Conservation (phyloP, 2,113 vertebrate genomes). For the Protobothrops flavoviridis region DNA sequence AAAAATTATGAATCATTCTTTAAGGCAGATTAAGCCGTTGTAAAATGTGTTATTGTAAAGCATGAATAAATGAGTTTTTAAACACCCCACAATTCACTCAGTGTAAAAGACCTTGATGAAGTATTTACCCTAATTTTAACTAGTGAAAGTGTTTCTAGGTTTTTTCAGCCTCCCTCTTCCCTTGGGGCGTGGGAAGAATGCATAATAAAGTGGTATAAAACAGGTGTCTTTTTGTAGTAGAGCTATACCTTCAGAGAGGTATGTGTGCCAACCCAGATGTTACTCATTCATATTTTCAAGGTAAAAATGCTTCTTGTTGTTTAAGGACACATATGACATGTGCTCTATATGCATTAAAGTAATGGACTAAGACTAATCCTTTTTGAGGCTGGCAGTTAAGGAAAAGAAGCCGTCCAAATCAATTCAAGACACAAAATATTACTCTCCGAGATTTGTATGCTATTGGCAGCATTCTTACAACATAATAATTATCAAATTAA, state of each 20-base stretch:
- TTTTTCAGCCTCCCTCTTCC: background rate
- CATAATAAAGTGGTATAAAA: background rate
- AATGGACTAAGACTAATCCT: background rate
- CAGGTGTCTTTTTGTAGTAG: background rate
- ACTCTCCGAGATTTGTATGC: background rate
- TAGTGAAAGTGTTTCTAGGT: background rate
- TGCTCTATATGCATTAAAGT: background rate
- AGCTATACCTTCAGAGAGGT: background rate
- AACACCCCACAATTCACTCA: background rate
- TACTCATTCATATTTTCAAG: background rate
- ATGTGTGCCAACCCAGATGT: background rate
- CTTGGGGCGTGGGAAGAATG: background rate
- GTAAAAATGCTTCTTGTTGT: background rate
- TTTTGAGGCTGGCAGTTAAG: background rate
- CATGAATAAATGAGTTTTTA: background rate
- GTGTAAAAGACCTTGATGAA: background rate
- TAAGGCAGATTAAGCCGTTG: background rate
- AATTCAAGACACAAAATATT: background rate
- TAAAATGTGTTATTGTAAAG: background rate
- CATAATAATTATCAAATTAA: background rate
- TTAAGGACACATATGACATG: background rate
- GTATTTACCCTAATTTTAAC: background rate
- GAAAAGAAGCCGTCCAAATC: background rate
- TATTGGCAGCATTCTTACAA: background rate
- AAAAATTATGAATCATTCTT: background rate